Conservation (phyloP, 2,113 vertebrate species). For the Dasyprocta punctata region DNA sequence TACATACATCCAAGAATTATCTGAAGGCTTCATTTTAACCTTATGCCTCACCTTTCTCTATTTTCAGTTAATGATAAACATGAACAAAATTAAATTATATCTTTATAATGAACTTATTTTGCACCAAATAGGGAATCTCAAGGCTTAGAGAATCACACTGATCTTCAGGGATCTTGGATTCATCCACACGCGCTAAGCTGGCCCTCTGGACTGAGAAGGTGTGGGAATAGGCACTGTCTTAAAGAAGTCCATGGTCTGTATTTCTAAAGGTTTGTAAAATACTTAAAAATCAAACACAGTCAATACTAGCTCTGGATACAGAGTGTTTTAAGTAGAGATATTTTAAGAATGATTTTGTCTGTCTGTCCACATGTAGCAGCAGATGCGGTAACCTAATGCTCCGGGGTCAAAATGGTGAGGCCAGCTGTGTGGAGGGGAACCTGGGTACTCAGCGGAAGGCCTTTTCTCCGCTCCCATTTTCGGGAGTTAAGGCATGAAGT, state of each 20-base stretch:
- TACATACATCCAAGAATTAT: constrained; percentile 52
- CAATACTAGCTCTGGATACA: not conserved
- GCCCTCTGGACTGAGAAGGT: not conserved
- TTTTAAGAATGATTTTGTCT: constrained; percentile 22
- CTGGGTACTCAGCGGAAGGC: not conserved
- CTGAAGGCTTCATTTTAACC: constrained; percentile 42
- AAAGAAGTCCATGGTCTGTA: not conserved
- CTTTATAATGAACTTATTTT: constrained; percentile 2
- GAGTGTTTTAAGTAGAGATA: not conserved
- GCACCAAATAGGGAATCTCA: not conserved
- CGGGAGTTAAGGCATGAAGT: not conserved
- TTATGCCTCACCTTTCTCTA: not conserved
- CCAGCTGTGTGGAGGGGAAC: not conserved
- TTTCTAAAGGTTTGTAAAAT: constrained; percentile 40
- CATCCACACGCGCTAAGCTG: not conserved
- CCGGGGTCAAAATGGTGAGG: not conserved
- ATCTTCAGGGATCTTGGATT: constrained; percentile 7
- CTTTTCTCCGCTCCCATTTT: constrained; percentile 10
- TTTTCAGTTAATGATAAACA: constrained; percentile 6
- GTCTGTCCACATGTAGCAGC: not conserved
- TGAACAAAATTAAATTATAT: not conserved
- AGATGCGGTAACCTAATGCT: not conserved
- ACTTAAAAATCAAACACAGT: constrained; percentile 1
- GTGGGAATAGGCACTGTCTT: not conserved
- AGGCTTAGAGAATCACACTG: not conserved